A percentile compares a stretch with the other conserved stretches of the same genome.
phyloP scores from a whole-genome alignment of 2,888 invertebrate species.

The Aspidapion aeneum region DNA sequence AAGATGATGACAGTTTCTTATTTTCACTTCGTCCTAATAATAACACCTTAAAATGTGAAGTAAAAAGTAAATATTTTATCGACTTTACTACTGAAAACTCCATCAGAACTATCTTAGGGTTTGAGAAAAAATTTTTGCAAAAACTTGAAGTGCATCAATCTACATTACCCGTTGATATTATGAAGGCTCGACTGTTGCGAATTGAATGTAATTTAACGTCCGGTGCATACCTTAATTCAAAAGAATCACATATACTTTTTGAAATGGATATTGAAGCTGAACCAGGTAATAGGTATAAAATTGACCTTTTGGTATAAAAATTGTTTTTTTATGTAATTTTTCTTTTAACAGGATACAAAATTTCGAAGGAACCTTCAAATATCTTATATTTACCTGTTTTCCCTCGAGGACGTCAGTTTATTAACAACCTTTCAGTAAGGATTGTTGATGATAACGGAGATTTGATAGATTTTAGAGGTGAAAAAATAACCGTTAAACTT shows the following conservation, averaged over 20 bases:
- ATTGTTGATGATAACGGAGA: constrained; percentile 15
- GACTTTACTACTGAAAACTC: constrained; percentile 3
- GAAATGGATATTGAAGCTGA: constrained; percentile 18
- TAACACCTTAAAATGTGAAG: constrained; percentile 13
- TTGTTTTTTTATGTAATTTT: too few relatives aligned
- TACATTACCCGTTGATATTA: constrained; percentile 11
- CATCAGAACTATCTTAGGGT: not conserved
- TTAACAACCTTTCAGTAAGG: constrained; percentile 11
- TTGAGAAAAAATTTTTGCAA: not conserved
- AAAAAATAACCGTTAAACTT: constrained; percentile 16
- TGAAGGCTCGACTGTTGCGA: constrained; percentile 11
- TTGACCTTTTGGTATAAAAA: too few relatives aligned
- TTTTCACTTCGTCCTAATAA: constrained; percentile 3
- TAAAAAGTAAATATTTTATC: not conserved
- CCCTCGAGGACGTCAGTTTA: constrained; percentile 12
- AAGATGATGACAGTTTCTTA: not conserved
- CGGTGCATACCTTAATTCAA: constrained; percentile 11
- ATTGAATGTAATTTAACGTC: constrained; percentile 12
- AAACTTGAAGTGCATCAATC: not conserved
- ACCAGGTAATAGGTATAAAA: too few relatives aligned
- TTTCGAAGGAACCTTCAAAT: constrained; percentile 12
- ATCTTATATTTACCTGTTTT: constrained; percentile 12
- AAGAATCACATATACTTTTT: constrained; percentile 8
- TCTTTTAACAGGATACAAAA: constrained; percentile 20
- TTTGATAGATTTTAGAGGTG: constrained; percentile 10